phyloP scores from a whole-genome alignment of 2,888 invertebrate genomes.

The Osmoderma eremita region DNA sequence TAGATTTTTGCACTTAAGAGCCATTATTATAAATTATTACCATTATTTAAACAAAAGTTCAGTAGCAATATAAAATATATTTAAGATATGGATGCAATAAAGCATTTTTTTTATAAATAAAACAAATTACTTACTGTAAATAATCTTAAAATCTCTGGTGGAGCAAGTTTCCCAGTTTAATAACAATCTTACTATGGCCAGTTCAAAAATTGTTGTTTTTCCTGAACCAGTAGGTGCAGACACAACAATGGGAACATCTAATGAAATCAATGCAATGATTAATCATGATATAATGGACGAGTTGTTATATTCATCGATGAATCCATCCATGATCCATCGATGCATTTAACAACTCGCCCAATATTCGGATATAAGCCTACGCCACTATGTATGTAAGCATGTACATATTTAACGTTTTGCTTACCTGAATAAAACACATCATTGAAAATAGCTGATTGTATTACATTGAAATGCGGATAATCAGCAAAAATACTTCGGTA shows the following conservation, averaged over 20 bases:
- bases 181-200: conserved; percentile 77
- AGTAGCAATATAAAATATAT: not conserved
- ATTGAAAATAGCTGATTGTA: conserved; percentile 78
- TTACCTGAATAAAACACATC: conserved; percentile 73
- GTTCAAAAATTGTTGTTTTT: conserved; percentile 84
- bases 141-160: conserved; percentile 70
- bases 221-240: conserved; percentile 87
- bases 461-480: conserved; percentile 75
- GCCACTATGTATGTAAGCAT: no score
- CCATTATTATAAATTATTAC: not conserved
- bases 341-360: no score
- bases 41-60: no score
- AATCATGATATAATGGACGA: conserved; percentile 7
- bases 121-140: conserved; percentile 72
- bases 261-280: conserved; percentile 45
- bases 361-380: no score
- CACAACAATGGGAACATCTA: conserved; percentile 77
- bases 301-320: no score
- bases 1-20: not conserved
- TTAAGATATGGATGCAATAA: not conserved
- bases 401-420: conserved; percentile 24
- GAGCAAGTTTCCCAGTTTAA: conserved; percentile 66
- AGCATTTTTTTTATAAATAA: no score
- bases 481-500: conserved; percentile 64
- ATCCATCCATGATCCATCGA: no score